Percentiles rank a stretch among this genome's conserved stretches.
Evolutionary conservation across 2,797 vertebrate genomes (phyloP).

Genomic region (Coracias cyanogaster): DNA sequence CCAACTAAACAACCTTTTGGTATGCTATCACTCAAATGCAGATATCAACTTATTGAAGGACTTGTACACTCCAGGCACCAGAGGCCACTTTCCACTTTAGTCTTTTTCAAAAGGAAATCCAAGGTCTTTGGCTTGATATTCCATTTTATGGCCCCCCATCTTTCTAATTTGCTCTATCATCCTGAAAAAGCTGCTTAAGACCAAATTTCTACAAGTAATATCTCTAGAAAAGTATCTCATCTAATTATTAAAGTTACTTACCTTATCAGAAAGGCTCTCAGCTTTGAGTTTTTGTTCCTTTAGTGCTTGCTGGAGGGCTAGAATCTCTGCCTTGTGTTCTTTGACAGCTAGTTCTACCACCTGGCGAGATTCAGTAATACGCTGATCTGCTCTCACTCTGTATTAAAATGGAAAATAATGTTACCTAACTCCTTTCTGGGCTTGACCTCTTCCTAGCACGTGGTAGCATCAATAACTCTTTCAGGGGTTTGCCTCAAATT

Average conservation of each 20-base stretch:
- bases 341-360: slow-evolving; percentile 95
- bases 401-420: slow-evolving; percentile 46
- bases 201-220: background rate
- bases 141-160: background rate
- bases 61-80: background rate
- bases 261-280: slow-evolving; percentile 97
- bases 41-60: background rate
- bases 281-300: slow-evolving; percentile 98
- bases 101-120: background rate
- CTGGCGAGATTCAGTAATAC: slow-evolving; percentile 94
- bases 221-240: background rate
- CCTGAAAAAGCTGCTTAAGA: background rate
- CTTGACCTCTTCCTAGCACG: slow-evolving; percentile 22
- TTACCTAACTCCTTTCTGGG: slow-evolving; percentile 23
- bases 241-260: slow-evolving; percentile 60
- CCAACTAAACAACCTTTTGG: background rate
- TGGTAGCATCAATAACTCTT: background rate
- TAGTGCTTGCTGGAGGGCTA: slow-evolving; percentile 94
- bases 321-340: slow-evolving; percentile 97
- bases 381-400: slow-evolving; percentile 93
- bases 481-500: slow-evolving; percentile 33
- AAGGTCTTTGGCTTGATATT: background rate
- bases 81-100: background rate
- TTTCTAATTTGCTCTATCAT: background rate
- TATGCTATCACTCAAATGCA: background rate